phyloP scores from a whole-genome alignment of 2,113 vertebrate genomes.

The Thermophis baileyi region DNA sequence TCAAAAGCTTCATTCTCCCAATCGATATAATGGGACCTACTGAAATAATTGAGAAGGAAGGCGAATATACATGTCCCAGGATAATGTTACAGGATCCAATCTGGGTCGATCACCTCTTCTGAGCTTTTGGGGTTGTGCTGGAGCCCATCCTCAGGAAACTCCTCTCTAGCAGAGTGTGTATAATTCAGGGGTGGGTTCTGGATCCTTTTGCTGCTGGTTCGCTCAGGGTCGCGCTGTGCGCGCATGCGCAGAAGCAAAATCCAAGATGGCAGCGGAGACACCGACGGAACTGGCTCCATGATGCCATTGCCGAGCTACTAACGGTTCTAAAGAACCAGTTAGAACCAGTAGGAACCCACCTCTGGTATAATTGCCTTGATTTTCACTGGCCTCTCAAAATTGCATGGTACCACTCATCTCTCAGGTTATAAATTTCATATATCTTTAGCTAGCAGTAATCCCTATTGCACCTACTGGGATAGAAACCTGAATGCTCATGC shows the following conservation, averaged over 20 bases:
- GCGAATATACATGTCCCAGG: background rate
- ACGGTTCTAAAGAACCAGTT: too few species aligned
- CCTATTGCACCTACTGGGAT: background rate
- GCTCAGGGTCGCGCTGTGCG: too few species aligned
- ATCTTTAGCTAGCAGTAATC: background rate
- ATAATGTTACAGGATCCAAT: background rate
- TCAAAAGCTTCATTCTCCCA: background rate
- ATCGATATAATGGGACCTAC: background rate
- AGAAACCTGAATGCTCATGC: background rate
- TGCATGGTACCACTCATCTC: background rate
- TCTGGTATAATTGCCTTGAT: background rate
- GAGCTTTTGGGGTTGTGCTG: background rate
- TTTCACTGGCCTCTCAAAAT: background rate
- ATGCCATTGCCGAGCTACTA: too few species aligned
- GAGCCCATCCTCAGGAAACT: background rate
- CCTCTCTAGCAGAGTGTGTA: background rate
- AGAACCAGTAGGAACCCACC: too few species aligned
- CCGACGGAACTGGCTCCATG: too few species aligned
- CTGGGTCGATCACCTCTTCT: background rate
- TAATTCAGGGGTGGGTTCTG: too few species aligned
- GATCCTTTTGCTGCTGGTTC: too few species aligned
- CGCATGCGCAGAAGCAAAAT: too few species aligned
- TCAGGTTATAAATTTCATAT: background rate
- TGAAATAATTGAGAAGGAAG: background rate
- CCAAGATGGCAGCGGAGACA: too few species aligned